Percentiles rank a stretch among this genome's conserved stretches.
These are phyloP conservation scores for Dicranocentrus wangi DNA, from an alignment of 2,888 invertebrate species.

Conservation along the genomic window DNA sequence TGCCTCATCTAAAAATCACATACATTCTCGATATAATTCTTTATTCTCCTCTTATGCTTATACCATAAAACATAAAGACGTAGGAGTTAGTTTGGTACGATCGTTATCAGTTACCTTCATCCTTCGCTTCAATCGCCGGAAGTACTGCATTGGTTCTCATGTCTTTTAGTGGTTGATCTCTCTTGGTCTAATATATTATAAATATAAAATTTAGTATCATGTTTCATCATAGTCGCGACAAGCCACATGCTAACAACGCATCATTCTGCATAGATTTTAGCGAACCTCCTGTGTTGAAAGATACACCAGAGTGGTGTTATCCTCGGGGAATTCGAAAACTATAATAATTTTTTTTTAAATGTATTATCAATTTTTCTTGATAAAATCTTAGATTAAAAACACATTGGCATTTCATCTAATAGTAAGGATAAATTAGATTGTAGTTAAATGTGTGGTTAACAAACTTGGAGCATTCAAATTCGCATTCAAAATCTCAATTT, in stretches of 20 bases:
- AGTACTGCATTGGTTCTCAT: not conserved
- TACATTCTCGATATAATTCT: not conserved
- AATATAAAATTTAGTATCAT: not conserved
- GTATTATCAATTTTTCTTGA: not conserved
- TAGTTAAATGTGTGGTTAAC: constrained; percentile 8
- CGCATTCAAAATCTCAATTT: constrained; percentile 39
- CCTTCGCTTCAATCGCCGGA: constrained; percentile 2
- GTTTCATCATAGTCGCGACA: too few species aligned
- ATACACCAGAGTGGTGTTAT: too few species aligned
- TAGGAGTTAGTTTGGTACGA: not conserved
- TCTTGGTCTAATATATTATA: not conserved
- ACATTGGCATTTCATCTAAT: not conserved
- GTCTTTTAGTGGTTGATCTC: not conserved
- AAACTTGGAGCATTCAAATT: constrained; percentile 54
- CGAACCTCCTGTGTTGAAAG: too few species aligned
- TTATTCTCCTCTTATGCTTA: not conserved
- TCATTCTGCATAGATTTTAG: too few species aligned
- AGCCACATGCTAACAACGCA: too few species aligned
- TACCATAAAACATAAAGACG: not conserved
- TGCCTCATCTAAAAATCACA: not conserved
- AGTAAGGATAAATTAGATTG: not conserved
- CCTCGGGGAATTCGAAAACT: constrained; percentile 41
- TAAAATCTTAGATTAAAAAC: not conserved
- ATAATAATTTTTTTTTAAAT: not conserved
- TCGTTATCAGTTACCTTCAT: not conserved